These are phyloP conservation scores for Hippopotamus amphibius DNA, from an alignment of 2,113 vertebrate species.

Conservation along the genomic window DNA sequence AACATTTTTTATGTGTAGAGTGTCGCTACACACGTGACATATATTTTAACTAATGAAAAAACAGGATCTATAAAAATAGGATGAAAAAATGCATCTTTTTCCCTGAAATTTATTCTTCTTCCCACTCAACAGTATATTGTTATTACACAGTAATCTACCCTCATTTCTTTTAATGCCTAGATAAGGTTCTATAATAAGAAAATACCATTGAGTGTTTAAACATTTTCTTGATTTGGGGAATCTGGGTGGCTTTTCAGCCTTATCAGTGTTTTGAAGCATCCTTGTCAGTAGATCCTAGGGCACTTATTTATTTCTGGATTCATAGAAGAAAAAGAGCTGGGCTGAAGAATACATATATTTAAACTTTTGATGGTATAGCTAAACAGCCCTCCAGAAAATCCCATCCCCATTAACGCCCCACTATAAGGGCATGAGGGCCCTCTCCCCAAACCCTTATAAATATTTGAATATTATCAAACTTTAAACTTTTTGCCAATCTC, in stretches of 20 bases:
- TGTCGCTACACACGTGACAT: background rate
- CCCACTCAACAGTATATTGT: background rate
- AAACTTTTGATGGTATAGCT: background rate
- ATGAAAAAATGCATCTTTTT: background rate
- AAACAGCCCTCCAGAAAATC: background rate
- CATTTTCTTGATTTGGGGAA: background rate
- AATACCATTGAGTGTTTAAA: background rate
- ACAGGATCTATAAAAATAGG: background rate
- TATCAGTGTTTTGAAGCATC: background rate
- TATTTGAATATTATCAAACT: background rate
- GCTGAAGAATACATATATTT: background rate
- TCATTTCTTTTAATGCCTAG: background rate
- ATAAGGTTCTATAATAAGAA: background rate
- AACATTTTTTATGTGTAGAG: background rate
- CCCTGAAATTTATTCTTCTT: background rate
- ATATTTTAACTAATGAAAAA: background rate
- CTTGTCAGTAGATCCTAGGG: background rate
- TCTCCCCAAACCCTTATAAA: background rate
- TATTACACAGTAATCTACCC: background rate
- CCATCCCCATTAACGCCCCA: background rate
- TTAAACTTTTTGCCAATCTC: background rate
- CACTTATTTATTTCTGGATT: background rate
- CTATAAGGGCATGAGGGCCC: background rate
- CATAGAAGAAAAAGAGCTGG: background rate
- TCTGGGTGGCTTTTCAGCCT: background rate